Conservation (phyloP, 2,113 vertebrate genomes). For the Prolemur simus region DNA sequence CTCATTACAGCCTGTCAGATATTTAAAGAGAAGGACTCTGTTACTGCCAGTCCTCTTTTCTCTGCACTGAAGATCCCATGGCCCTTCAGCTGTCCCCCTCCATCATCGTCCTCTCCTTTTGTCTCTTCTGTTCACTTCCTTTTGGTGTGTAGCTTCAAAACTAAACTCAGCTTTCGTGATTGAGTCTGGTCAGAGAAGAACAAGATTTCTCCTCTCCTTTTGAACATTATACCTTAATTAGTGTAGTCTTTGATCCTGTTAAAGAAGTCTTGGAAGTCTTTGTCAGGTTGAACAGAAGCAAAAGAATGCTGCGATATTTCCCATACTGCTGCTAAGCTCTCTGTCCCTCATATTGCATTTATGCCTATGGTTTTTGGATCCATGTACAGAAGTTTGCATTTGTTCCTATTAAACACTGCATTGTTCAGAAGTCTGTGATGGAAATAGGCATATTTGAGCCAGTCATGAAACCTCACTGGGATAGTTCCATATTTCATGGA, state of each 20-base stretch:
- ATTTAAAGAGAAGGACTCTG: neutral
- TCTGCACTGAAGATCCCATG: neutral
- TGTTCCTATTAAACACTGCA: neutral
- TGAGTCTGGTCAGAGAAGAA: neutral
- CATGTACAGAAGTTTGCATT: neutral
- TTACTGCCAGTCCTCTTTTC: neutral
- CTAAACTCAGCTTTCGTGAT: neutral
- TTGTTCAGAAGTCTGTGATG: neutral
- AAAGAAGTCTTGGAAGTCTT: slow-evolving; percentile 24
- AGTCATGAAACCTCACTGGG: neutral
- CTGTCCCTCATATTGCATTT: neutral
- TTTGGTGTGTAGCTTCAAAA: neutral
- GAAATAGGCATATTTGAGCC: neutral
- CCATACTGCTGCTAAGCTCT: neutral
- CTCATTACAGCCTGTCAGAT: neutral
- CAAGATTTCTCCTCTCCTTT: neutral
- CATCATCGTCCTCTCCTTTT: neutral
- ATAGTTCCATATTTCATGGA: neutral
- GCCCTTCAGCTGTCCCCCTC: neutral
- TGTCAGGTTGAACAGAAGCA: neutral
- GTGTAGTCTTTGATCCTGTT: neutral
- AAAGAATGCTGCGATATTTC: neutral
- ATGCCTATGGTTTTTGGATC: neutral
- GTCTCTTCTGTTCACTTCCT: neutral
- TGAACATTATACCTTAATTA: neutral